Conservation (phyloP, 1,140 invertebrate species). For the Heliothis subflexa region DNA sequence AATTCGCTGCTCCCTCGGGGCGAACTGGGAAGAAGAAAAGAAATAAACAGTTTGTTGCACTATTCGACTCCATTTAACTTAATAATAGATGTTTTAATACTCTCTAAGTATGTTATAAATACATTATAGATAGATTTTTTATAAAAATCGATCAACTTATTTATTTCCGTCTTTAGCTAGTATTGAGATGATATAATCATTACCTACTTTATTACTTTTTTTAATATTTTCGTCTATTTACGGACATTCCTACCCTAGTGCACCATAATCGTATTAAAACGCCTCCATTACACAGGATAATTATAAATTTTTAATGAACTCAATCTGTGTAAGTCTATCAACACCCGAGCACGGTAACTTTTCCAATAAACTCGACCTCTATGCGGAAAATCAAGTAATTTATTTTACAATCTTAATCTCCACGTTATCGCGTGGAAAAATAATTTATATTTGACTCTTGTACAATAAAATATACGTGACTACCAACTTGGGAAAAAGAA, state of each 20-base stretch:
- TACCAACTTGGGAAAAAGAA: slow-evolving; percentile 35
- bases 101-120: not conserved
- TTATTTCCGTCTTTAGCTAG: no score
- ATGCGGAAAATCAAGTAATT: slow-evolving; percentile 71
- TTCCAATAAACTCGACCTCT: slow-evolving; percentile 75
- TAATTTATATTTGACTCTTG: slow-evolving; percentile 54
- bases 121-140: no score
- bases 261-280: slow-evolving; percentile 21
- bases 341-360: slow-evolving; percentile 70
- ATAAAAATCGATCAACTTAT: no score
- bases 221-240: no score
- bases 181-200: no score
- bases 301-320: slow-evolving; percentile 78
- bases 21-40: not conserved
- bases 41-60: slow-evolving; percentile 4
- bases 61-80: not conserved
- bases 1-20: not conserved
- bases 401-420: slow-evolving; percentile 59
- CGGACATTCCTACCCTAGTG: not conserved
- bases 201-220: no score
- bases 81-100: not conserved
- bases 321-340: slow-evolving; percentile 78
- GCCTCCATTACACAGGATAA: slow-evolving; percentile 40
- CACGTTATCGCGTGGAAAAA: slow-evolving; percentile 46
- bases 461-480: slow-evolving; percentile 37